Conservation (phyloP, 2,888 invertebrate species). For the Epinotia bilunana region DNA sequence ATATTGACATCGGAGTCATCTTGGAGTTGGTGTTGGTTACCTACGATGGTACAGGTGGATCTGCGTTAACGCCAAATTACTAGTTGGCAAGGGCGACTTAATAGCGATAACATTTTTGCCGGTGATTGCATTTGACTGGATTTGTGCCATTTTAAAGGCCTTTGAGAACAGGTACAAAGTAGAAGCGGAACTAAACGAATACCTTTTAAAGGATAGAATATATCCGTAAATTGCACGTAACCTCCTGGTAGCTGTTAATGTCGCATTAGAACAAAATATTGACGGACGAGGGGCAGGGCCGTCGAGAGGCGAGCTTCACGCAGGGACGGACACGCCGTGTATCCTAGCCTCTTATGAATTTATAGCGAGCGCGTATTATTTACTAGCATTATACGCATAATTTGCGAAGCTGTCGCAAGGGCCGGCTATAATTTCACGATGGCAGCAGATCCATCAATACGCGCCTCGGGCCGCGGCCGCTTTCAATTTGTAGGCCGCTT, state of each 20-base stretch:
- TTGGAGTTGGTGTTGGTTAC: too few relatives aligned
- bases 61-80: too few relatives aligned
- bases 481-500: constrained; percentile 84
- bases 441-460: constrained; percentile 84
- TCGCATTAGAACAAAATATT: neutral
- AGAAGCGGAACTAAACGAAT: neutral
- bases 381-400: constrained; percentile 84
- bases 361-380: constrained; percentile 79
- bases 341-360: constrained; percentile 72
- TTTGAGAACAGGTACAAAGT: too few relatives aligned
- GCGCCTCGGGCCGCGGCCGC: constrained; percentile 79
- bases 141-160: neutral
- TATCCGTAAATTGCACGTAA: neutral
- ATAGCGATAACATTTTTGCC: too few relatives aligned
- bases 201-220: neutral
- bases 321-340: constrained; percentile 14
- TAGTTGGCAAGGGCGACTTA: too few relatives aligned
- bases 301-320: constrained; percentile 14
- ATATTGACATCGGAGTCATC: too few relatives aligned
- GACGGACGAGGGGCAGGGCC: constrained; percentile 13
- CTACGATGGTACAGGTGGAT: too few relatives aligned
- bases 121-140: too few relatives aligned
- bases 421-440: constrained; percentile 81
- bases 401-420: constrained; percentile 84
- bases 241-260: neutral